These are phyloP conservation scores for Syrrhaptes paradoxus DNA, from an alignment of 2,113 vertebrate species.

Conservation along the genomic window DNA sequence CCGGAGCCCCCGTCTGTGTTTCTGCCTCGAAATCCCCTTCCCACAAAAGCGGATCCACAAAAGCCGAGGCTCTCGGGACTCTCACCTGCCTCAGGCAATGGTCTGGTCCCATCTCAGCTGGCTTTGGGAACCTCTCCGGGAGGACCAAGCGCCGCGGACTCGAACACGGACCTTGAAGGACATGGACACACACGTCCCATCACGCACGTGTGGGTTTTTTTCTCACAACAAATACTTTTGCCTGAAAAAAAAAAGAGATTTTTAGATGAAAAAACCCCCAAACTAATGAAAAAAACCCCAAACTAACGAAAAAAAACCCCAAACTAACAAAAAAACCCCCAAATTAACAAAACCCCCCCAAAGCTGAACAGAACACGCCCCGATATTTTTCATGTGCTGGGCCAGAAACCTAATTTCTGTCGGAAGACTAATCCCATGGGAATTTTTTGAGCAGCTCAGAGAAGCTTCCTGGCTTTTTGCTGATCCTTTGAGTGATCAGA, in stretches of 20 bases:
- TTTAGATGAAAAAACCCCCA: background rate
- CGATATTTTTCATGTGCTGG: background rate
- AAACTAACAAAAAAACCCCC: background rate
- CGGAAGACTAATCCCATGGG: background rate
- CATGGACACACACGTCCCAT: accelerated
- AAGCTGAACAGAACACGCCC: background rate
- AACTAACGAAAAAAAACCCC: background rate
- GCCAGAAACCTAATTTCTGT: background rate
- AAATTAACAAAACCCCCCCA: accelerated
- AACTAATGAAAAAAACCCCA: too few species aligned
- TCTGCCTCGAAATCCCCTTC: background rate
- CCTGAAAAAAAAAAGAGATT: accelerated
- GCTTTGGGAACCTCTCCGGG: background rate
- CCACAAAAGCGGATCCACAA: background rate
- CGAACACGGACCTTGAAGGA: background rate
- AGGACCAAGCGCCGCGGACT: background rate
- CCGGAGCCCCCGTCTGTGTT: background rate
- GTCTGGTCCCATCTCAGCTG: background rate
- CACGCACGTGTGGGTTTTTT: background rate
- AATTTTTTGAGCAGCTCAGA: background rate
- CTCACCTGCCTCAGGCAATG: background rate
- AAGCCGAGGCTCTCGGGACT: background rate
- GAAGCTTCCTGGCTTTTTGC: background rate
- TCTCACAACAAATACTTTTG: background rate
- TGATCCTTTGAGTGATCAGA: background rate